phyloP scores from a whole-genome alignment of 2,797 vertebrate genomes.

The Poecile montanus region DNA sequence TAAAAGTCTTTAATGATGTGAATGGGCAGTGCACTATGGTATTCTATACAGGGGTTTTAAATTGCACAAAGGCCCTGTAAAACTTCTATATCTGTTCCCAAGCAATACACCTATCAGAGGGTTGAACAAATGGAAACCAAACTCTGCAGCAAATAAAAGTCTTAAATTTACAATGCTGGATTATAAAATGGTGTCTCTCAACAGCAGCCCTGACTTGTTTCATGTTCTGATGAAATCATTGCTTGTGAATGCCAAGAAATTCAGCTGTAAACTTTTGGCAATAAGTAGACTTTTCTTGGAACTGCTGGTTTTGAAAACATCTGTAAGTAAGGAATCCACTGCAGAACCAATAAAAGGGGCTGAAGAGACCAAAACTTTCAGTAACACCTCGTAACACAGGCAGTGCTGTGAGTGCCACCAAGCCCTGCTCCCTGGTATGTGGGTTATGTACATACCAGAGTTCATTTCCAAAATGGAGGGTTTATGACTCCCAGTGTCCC shows the following conservation, averaged over 20 bases:
- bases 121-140: constrained; percentile 58
- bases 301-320: constrained; percentile 64
- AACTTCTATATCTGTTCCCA: constrained; percentile 60
- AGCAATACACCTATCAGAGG: constrained; percentile 53
- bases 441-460: constrained; percentile 49
- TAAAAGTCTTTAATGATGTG: constrained; percentile 62
- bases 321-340: constrained; percentile 64
- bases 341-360: constrained; percentile 50
- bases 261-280: constrained; percentile 73
- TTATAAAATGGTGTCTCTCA: constrained; percentile 60
- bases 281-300: constrained; percentile 48
- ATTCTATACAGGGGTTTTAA: constrained; percentile 38
- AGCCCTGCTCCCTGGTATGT: constrained; percentile 26
- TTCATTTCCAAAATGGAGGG: constrained; percentile 18
- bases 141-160: constrained; percentile 55
- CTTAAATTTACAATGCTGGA: constrained; percentile 50
- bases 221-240: constrained; percentile 69
- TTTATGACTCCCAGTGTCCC: constrained; percentile 40
- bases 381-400: constrained; percentile 66
- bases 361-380: constrained; percentile 64
- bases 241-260: constrained; percentile 61
- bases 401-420: constrained; percentile 43
- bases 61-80: constrained; percentile 62
- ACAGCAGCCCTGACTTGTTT: constrained; percentile 59
- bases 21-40: neutral